Evolutionary conservation across 2,797 vertebrate species (phyloP).

Genomic region (Allobates femoralis): DNA sequence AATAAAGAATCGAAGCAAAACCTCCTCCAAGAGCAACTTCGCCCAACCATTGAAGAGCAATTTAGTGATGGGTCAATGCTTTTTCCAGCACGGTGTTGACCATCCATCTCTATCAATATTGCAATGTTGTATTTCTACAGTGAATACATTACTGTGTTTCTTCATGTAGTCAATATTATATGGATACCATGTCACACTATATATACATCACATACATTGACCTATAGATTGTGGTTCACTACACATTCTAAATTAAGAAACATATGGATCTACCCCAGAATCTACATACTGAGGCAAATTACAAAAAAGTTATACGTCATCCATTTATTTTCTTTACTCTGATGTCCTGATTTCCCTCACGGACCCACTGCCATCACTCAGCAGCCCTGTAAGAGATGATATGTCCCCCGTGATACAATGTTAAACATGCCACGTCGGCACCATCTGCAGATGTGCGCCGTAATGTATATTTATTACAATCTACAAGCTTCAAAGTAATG

Average conservation of each 20-base stretch:
- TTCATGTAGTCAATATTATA: not conserved
- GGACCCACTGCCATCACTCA: not conserved
- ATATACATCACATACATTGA: not conserved
- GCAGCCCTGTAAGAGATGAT: not conserved
- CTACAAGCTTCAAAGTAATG: constrained; percentile 5
- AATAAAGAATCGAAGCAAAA: no score
- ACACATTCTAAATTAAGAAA: not conserved
- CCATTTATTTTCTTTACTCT: not conserved
- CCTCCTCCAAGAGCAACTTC: no score
- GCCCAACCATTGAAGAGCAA: no score
- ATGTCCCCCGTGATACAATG: not conserved
- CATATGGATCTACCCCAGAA: constrained; percentile 4
- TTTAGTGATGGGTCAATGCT: no score
- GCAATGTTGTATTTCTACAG: not conserved
- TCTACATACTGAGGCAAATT: not conserved
- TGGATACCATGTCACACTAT: not conserved
- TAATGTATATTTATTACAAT: constrained; percentile 29
- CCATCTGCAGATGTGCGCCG: not conserved
- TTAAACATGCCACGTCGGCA: not conserved
- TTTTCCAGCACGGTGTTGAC: no score
- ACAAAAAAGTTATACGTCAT: not conserved
- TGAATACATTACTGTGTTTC: not conserved
- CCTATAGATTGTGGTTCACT: not conserved
- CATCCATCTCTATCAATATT: no score
- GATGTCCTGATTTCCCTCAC: not conserved